Conservation (phyloP, 2,113 vertebrate genomes). For the Notothenia coriiceps region DNA sequence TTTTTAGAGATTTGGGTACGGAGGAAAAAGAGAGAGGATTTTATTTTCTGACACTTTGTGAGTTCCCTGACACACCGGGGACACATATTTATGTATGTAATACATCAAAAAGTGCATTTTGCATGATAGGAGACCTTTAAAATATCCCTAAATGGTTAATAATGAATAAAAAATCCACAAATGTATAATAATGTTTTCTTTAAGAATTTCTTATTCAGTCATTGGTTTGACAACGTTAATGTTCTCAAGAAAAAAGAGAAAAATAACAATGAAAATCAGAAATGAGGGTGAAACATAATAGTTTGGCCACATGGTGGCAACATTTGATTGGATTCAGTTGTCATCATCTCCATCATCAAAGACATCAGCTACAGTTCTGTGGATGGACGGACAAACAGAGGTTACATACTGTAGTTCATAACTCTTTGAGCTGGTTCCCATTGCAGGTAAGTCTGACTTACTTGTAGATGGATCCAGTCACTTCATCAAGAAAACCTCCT, state of each 20-base stretch:
- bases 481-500: slow-evolving; percentile 88
- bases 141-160: slow-evolving; percentile 20
- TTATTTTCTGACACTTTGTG: no score
- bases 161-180: slow-evolving; percentile 56
- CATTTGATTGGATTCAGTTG: slow-evolving; percentile 71
- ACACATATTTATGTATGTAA: no score
- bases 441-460: slow-evolving; percentile 65
- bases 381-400: slow-evolving; percentile 26
- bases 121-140: no score
- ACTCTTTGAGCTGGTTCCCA: neutral
- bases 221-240: slow-evolving; percentile 44
- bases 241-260: slow-evolving; percentile 54
- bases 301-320: slow-evolving; percentile 72
- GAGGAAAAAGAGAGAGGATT: no score
- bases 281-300: slow-evolving; percentile 54
- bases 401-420: neutral
- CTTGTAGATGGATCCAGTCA: slow-evolving; percentile 88
- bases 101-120: no score
- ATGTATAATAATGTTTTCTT: slow-evolving; percentile 58
- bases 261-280: slow-evolving; percentile 64
- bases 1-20: no score
- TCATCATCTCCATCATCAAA: slow-evolving; percentile 83
- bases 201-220: slow-evolving; percentile 49
- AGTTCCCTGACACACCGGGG: no score
- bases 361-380: slow-evolving; percentile 86